Base-by-base conservation (phyloP, 2,888 invertebrate genomes). In the Rotaria sp. region DNA sequence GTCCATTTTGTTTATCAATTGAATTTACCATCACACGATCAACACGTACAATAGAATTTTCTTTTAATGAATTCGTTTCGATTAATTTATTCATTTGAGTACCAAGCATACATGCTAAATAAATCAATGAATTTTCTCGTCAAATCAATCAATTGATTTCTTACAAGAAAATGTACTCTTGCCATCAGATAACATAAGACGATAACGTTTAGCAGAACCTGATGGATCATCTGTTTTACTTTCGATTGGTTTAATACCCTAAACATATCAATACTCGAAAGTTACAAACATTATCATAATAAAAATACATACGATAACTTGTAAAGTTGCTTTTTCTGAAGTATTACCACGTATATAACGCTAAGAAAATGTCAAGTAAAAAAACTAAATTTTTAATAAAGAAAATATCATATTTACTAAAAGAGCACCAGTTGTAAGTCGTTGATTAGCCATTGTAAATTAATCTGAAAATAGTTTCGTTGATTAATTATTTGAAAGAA, bases 311-410 rank as follows among this genome's bases (percentile, higher is more conserved):
- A 45, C 80, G 0, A 80, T 11, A 45, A 80, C 80, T 45, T 80
- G 80, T 80, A 80, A 80, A n/a, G 26, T 80, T n/a, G 80, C 80
- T 45, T 80, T 80, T 80, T 80, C 80, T 45, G 41, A n/a, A n/a
- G 45, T 45, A 80, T 26, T 80, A 41, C 80, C 80, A 80, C 80
- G 80, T 80, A 80, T 26, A 26, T 80, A 80, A 26, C 80, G 45
- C 80, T 80, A 80, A 3, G 45, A 80, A 21, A 21, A 18, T 7
- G 7, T 35, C 15, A 24, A 35, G 1, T 3, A 30, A 4, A 8
- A 41, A 75, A 38, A 38, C 8, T 1, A 41, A 41, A 24, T 41
- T 75, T 3, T 21, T 3, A 35, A 8, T 15, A 30, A 75, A 41
- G 3, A 38, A 8, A 57, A 10, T 26, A 10, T 57, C 18, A 2